phyloP scores from a whole-genome alignment of 2,113 vertebrate species.

The Mesitornis unicolor region DNA sequence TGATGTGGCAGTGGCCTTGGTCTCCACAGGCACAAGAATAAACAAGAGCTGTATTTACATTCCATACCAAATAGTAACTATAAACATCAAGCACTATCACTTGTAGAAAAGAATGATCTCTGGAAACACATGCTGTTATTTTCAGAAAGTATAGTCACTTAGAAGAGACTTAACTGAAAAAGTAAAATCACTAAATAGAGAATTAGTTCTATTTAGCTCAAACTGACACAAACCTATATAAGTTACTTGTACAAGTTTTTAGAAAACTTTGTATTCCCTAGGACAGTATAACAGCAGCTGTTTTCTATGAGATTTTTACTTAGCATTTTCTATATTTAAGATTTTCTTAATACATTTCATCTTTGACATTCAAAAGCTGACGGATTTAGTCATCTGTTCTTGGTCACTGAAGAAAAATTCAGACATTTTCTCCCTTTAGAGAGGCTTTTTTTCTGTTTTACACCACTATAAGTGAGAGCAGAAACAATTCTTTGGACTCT shows the following conservation, averaged over 20 bases:
- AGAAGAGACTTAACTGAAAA: no score
- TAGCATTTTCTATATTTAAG: not conserved
- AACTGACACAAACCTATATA: not conserved
- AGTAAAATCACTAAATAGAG: no score
- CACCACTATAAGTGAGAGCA: not conserved
- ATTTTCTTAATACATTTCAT: not conserved
- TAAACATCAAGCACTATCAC: no score
- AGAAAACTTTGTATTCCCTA: not conserved
- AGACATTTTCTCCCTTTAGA: not conserved
- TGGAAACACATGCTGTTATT: no score
- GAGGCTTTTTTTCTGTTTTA: not conserved
- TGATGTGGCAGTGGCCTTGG: no score
- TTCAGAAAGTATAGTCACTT: no score
- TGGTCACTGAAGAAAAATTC: not conserved
- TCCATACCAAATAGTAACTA: no score
- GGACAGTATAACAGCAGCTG: not conserved
- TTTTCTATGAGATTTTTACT: not conserved
- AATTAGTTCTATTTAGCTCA: no score
- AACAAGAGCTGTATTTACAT: no score
- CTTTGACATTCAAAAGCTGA: not conserved
- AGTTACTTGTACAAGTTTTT: not conserved
- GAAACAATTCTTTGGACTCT: not conserved
- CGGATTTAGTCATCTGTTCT: not conserved
- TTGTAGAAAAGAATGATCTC: no score
- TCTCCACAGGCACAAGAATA: no score